phyloP scores from a whole-genome alignment of 1,140 invertebrate genomes.

The Heliconius hermathena region DNA sequence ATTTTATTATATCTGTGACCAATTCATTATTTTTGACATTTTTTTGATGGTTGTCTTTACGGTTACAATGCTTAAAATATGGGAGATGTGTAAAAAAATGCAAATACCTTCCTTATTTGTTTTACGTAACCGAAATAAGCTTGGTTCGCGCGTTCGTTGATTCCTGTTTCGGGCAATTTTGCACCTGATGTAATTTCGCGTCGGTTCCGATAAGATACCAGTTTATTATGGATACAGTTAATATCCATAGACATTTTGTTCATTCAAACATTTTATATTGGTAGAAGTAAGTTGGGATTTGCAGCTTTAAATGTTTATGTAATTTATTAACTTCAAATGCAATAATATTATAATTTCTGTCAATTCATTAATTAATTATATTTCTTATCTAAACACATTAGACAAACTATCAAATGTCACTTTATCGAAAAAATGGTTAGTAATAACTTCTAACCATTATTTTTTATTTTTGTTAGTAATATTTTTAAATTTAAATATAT shows the following conservation, averaged over 20 bases:
- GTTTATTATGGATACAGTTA: slow-evolving; percentile 30
- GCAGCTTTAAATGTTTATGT: not conserved
- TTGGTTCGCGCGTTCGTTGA: slow-evolving; percentile 19
- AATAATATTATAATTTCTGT: not conserved
- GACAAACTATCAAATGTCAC: too few relatives aligned
- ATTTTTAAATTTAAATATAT: not conserved
- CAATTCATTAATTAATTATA: not conserved
- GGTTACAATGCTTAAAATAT: not conserved
- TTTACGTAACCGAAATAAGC: slow-evolving; percentile 14
- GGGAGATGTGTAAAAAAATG: not conserved
- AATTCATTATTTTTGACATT: not conserved
- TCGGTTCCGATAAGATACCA: slow-evolving; percentile 49
- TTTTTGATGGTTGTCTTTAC: not conserved
- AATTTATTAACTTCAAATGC: not conserved
- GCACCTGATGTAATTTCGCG: slow-evolving; percentile 58
- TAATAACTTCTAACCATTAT: too few relatives aligned
- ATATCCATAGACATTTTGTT: slow-evolving; percentile 18
- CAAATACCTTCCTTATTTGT: not conserved
- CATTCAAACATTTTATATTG: not conserved
- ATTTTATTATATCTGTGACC: slow-evolving; percentile 14
- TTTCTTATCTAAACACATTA: not conserved
- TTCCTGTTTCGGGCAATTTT: slow-evolving; percentile 39
- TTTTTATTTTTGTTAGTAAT: too few relatives aligned
- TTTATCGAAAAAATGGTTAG: too few relatives aligned
- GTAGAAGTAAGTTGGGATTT: not conserved